A percentile compares a stretch with the other conserved stretches of the same genome.
Evolutionary conservation across 2,888 invertebrate species (phyloP).

Genomic region (Abrostola triplasia): DNA sequence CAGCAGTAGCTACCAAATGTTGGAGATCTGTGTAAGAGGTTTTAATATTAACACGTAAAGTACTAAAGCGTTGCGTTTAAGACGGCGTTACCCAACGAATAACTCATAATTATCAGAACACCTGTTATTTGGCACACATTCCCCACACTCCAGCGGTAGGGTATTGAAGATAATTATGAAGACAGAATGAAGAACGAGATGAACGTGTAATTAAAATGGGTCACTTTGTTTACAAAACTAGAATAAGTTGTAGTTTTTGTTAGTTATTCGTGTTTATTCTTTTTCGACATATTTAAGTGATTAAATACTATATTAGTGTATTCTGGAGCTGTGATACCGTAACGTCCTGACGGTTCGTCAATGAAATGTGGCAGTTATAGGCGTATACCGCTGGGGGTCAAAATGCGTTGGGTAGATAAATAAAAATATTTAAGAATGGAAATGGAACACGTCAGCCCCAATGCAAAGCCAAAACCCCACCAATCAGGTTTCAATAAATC

Average conservation of each 20-base stretch:
- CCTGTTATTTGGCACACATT: slow-evolving; percentile 3
- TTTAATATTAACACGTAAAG: slow-evolving; percentile 3
- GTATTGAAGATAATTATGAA: background rate
- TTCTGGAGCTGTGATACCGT: no score
- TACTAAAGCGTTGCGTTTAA: slow-evolving; percentile 1
- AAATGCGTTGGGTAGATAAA: no score
- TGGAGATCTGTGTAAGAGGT: background rate
- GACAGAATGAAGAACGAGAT: slow-evolving; percentile 43
- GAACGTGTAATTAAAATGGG: slow-evolving; percentile 55
- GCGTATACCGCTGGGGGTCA: no score
- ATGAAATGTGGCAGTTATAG: no score
- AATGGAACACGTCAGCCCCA: no score
- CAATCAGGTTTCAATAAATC: no score
- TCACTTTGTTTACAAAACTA: slow-evolving; percentile 63
- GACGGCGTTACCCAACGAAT: background rate
- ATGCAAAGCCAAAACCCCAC: no score
- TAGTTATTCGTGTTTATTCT: background rate
- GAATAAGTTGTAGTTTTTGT: background rate
- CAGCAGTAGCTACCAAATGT: background rate
- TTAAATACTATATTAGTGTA: no score
- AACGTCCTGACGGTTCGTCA: no score
- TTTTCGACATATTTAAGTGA: background rate
- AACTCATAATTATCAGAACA: slow-evolving; percentile 6
- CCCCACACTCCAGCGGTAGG: background rate
- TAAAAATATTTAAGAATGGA: no score